Evolutionary conservation across 2,888 invertebrate species (phyloP).

Genomic region (Cephus pygmeus): DNA sequence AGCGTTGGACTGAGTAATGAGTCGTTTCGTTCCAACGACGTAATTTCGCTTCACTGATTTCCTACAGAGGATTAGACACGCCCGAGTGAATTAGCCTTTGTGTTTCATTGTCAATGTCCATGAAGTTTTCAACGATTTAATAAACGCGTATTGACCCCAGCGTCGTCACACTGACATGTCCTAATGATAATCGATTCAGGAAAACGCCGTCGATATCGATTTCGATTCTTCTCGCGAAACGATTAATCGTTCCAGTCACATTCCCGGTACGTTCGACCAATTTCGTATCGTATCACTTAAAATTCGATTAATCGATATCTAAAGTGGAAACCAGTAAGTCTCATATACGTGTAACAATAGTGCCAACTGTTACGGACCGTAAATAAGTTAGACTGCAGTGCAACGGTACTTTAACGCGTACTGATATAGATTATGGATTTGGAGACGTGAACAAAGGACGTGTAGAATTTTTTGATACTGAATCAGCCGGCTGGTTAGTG

Average conservation of each 20-base stretch:
- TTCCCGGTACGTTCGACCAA: no score
- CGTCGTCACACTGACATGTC: neutral
- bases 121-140: neutral
- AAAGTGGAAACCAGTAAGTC: no score
- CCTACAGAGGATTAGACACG: neutral
- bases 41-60: neutral
- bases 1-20: neutral
- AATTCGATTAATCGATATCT: no score
- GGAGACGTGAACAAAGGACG: neutral
- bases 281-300: no score
- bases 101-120: neutral
- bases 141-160: neutral
- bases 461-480: neutral
- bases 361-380: neutral
- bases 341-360: no score
- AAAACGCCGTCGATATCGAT: neutral
- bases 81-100: neutral
- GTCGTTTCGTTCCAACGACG: neutral
- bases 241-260: no score
- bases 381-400: neutral
- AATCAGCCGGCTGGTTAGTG: neutral
- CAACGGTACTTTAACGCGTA: neutral
- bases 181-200: neutral
- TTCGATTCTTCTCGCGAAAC: neutral
- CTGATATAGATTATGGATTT: neutral